A percentile compares a stretch with the other conserved stretches of the same genome.
Conservation (phyloP, 2,888 invertebrate species). For the Muscina levida region DNA sequence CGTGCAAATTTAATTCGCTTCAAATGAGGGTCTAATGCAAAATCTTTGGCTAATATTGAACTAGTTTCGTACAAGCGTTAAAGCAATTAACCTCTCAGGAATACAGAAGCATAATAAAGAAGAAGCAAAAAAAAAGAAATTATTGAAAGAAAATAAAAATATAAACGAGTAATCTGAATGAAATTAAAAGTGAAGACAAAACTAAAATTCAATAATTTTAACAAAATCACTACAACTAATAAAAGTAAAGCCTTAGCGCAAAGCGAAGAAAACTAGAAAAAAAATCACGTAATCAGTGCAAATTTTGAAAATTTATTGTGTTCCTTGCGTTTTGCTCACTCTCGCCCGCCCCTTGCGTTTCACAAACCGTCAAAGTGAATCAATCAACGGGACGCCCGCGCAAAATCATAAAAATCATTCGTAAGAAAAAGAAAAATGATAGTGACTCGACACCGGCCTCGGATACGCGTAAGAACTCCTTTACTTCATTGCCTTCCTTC, state of each 20-base stretch:
- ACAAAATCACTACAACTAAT: conserved; percentile 8
- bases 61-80: conserved; percentile 64
- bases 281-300: conserved; percentile 45
- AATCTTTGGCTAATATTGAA: conserved; percentile 60
- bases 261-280: conserved; percentile 16
- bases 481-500: conserved; percentile 62
- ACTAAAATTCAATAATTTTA: conserved; percentile 7
- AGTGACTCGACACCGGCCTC: conserved; percentile 65
- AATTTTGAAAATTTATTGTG: conserved; percentile 14
- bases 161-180: conserved; percentile 6
- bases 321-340: background rate
- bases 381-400: conserved; percentile 72
- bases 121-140: conserved; percentile 35
- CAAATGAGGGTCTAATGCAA: conserved; percentile 60
- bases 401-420: conserved; percentile 72
- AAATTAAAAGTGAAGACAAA: conserved; percentile 33
- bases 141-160: conserved; percentile 41
- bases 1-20: conserved; percentile 40
- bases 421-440: conserved; percentile 72
- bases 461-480: conserved; percentile 69
- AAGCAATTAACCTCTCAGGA: conserved; percentile 63
- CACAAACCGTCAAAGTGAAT: conserved; percentile 68
- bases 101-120: conserved; percentile 13
- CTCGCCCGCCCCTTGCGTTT: background rate
- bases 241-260: no score